Base-by-base conservation (phyloP, 2,113 vertebrate genomes). In the Paracanthobrama guichenoti region DNA sequence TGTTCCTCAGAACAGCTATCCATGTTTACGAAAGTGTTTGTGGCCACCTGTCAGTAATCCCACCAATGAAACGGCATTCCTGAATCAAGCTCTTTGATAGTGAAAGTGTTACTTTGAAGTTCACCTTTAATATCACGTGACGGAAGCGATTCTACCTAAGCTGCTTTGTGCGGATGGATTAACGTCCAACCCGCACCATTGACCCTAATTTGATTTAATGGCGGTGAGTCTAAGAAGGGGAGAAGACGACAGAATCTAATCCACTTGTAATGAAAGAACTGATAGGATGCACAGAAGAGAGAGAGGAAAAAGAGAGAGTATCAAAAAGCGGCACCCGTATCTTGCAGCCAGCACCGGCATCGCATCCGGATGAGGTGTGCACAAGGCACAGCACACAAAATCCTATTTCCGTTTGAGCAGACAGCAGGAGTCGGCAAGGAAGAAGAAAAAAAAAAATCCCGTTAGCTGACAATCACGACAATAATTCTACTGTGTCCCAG, bases 131-230 rank as follows among this genome's bases (percentile, higher is more conserved):
- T 93, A 93, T 92, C 89, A 93, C 81, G 89, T 92, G 92, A 92
- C 91, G 91, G 89, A 91, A 92, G 90, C 74, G 60, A 88, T 93
- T 93, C 93, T 94, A 84, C 89, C 62, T 94, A 93, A 94, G 92
- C 93, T 81, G 91, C 91, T 95, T 92, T 93, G 91, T 93, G 92
- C 81, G 76, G 89, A 79, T 28, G 91, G 93, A 94, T 95, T 93
- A 94, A 89, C 91, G 92, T 90, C 90, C 90, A 92, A 88, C 86
- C 91, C 87, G 91, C 92, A 92, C 91, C 92, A 90, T 90, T 93
- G 93, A 93, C 91, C 92, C 90, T 95, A 92, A 93, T 95, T 94
- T 94, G 91, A 94, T 94, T 94, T 94, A 94, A 94, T 92, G 91
- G 92, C 92, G 91, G 91, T 59, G 89, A 94, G 90, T 94, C 92